Conservation (phyloP, 64 coral and sea anemone species). For the Actinia tenebrosa region DNA sequence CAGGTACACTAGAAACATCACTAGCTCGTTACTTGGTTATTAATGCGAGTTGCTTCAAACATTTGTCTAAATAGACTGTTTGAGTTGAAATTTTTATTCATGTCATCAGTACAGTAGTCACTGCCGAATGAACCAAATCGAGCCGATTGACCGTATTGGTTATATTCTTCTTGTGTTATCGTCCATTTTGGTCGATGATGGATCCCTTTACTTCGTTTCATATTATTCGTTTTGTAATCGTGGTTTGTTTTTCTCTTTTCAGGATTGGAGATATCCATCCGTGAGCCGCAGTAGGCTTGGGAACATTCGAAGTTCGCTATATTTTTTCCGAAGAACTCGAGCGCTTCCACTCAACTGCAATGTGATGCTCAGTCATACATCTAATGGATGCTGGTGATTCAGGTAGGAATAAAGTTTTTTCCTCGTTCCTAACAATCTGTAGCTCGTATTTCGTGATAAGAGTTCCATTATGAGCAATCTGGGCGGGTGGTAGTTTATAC, state of each 20-base stretch:
- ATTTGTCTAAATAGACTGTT: constrained; percentile 12
- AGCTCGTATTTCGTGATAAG: constrained; percentile 22
- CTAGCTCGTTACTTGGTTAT: constrained; percentile 17
- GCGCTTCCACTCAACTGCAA: constrained; percentile 11
- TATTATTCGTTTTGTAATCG: neutral
- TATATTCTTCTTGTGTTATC: neutral
- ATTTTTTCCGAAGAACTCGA: constrained; percentile 15
- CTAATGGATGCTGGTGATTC: constrained; percentile 30
- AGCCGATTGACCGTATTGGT: constrained; percentile 24
- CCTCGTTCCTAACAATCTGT: neutral
- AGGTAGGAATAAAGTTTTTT: constrained; percentile 9
- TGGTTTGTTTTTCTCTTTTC: neutral
- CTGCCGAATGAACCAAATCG: constrained; percentile 31
- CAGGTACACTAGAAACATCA: constrained; percentile 3
- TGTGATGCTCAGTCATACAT: constrained; percentile 17
- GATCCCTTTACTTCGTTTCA: constrained; percentile 3
- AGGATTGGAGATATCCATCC: constrained; percentile 13
- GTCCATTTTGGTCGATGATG: neutral
- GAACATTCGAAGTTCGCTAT: constrained; percentile 4
- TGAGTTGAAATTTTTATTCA: constrained; percentile 31
- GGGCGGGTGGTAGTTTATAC: constrained; percentile 28
- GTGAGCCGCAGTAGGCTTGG: constrained; percentile 15
- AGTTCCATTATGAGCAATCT: constrained; percentile 18
- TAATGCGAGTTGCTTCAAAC: constrained; percentile 11
- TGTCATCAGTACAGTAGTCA: constrained; percentile 20